Evolutionary conservation across 92 coral and sea anemone genomes (phyloP).

Genomic region (Pocillopora grandis): DNA sequence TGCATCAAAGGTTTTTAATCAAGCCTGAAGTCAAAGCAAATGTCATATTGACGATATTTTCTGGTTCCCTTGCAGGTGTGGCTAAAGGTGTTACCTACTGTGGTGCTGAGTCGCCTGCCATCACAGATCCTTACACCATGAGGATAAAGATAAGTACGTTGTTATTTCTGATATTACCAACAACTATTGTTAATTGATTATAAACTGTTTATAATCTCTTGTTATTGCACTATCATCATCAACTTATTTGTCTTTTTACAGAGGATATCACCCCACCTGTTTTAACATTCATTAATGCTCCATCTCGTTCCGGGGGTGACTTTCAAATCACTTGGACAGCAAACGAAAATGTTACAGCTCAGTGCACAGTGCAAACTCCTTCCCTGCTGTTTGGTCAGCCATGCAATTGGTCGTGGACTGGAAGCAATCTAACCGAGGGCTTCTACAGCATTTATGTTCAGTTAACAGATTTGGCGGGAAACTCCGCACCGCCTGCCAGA

Average conservation of each 20-base stretch:
- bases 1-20: no score
- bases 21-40: background rate
- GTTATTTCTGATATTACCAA: background rate
- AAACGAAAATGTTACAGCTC: conserved; percentile 68
- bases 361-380: conserved; percentile 76
- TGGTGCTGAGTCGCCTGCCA: conserved; percentile 78
- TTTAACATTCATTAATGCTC: conserved; percentile 55
- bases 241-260: conserved; percentile 2
- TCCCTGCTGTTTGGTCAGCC: conserved; percentile 58
- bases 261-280: conserved; percentile 79
- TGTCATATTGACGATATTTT: background rate
- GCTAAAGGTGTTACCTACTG: conserved; percentile 72
- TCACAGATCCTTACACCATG: conserved; percentile 62
- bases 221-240: no score
- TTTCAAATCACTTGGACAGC: conserved; percentile 70
- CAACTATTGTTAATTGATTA: no score
- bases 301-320: conserved; percentile 58
- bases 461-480: conserved; percentile 78
- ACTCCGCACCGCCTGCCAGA: conserved; percentile 70
- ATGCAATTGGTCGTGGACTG: conserved; percentile 66
- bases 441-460: conserved; percentile 65
- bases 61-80: conserved; percentile 45
- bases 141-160: conserved; percentile 72
- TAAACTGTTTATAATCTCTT: no score
- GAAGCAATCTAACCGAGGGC: conserved; percentile 65